Evolutionary conservation across 1,140 invertebrate genomes (phyloP), one percentile per base, ranked within the genome.

Genomic region (Aphaenogaster ashmeadi): DNA sequence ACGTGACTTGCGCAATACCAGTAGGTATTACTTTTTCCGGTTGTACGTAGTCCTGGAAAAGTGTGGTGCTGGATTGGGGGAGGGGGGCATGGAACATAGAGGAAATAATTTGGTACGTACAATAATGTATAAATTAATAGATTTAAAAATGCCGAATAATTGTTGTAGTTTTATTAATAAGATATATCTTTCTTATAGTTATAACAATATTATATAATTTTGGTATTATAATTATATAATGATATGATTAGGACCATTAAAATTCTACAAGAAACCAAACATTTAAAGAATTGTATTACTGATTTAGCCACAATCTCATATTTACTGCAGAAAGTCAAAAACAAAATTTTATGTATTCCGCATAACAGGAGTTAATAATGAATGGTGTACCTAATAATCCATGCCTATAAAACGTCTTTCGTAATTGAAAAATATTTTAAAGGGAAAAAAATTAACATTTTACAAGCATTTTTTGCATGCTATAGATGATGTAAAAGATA

Each of bases 401-500:
- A 80, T 4, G 36, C 18, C 0, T 38, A 7, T 60, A 44, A 62
- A 27, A 27, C 7, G 18, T 69, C 7, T 69, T 41, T 52, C 6
- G 60, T 27, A 38, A 38, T 36, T 18, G 54, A 54, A 67, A 87
- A 88, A 80, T 69, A 80, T 71, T 67, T 89, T 77, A 58, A 52
- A 54, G 36, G 0, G 15, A 7, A 54, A 36, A 6, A 44, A 13
- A 50, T 15, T 54, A 33, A 71, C 11, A 56, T 69, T 18, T 69
- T 71, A 81, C 38, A 72, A n/a, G 41, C 50, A n/a, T n/a, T 21
- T 88, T 90, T 86, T 81, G 87, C 81, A 58, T 86, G 86, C 56
- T 88, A 27, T 27, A 36, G 54, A 85, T 86, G 80, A 90, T 85
- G 87, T 58, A 44, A 36, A 47, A 54, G 89, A 90, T 90, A 91